phyloP scores from a whole-genome alignment of 64 coral and sea anemone species.

The Montipora efflorescens region DNA sequence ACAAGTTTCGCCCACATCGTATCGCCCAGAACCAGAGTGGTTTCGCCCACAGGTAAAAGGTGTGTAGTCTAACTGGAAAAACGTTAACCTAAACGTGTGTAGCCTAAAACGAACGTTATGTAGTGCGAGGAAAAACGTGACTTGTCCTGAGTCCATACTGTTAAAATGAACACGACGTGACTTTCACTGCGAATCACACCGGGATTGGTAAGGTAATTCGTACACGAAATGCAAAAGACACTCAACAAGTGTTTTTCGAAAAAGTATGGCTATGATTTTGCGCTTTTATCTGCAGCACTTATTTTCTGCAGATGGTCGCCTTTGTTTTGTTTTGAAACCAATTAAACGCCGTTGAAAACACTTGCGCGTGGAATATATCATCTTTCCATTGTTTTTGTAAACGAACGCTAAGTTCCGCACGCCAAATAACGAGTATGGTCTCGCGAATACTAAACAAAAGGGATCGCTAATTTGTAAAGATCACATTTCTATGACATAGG shows the following conservation, averaged over 20 bases:
- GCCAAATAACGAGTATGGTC: too few species aligned
- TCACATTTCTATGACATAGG: constrained; percentile 8
- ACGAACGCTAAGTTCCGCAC: too few species aligned
- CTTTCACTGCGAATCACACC: background rate
- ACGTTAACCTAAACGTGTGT: background rate
- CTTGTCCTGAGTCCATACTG: background rate
- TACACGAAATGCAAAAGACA: background rate
- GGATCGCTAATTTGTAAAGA: background rate
- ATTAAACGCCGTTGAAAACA: background rate
- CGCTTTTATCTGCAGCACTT: background rate
- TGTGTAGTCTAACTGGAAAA: background rate
- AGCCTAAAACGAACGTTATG: background rate
- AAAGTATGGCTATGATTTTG: background rate
- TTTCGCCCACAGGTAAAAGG: background rate
- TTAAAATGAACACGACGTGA: background rate
- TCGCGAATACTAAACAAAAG: too few species aligned
- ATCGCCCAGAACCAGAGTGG: background rate
- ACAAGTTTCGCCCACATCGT: background rate
- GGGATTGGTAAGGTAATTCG: background rate
- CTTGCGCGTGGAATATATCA: constrained; percentile 9
- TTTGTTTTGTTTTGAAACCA: constrained; percentile 15
- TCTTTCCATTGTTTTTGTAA: background rate
- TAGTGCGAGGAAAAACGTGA: background rate
- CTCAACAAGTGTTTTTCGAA: too few species aligned
- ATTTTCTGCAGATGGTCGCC: background rate